Base-by-base conservation (phyloP, 2,888 invertebrate species). In the Drosophila neutralis region DNA sequence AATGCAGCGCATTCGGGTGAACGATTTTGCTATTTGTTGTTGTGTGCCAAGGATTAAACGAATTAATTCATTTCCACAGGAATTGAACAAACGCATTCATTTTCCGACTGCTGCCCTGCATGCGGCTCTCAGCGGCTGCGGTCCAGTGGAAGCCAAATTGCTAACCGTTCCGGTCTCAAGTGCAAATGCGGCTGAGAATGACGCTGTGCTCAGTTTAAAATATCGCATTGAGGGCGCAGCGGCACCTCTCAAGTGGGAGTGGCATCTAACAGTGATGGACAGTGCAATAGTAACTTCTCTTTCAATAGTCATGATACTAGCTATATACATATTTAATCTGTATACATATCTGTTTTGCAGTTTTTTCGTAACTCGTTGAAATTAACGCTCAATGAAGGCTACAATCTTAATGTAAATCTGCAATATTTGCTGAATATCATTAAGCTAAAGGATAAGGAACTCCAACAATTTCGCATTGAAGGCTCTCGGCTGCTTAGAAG, bases 371-470 rank as follows among this genome's bases (percentile, higher is more conserved):
- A 70, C 0, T 58, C 91, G 0, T 71, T 87, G 2, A 62, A 77
- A 29, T 82, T 89, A 8, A 53, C 92, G 0, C 64, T 91, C 7
- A 33, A 74, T 36, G 68, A 82, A 0, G 71, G 90, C 4, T 61
- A 76, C 4, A 73, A 58, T 2, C 63, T 92, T 2, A 64, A 73
- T 6, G 62, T 79, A 6, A 83, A 90, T 75, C 69, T 90, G 10
- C 69, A 73, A 1, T 72, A 82, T 24, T 65, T 92, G 31, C 72
- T 86, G 2, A 78, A 87, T 0, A 71, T 82, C 8, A 60, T 92
- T 11, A 72, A 69, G 1, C 89, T 90, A 54, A 93, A 93, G 60
- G 93, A 93, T 57, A 51, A 73, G 0, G 93, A 93, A 75, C 77
- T 93, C 2, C 73, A 80, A 3, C 92, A 93, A 58, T 93, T 90